phyloP scores from a whole-genome alignment of 2,888 invertebrate species.

The Eilema caniola region DNA sequence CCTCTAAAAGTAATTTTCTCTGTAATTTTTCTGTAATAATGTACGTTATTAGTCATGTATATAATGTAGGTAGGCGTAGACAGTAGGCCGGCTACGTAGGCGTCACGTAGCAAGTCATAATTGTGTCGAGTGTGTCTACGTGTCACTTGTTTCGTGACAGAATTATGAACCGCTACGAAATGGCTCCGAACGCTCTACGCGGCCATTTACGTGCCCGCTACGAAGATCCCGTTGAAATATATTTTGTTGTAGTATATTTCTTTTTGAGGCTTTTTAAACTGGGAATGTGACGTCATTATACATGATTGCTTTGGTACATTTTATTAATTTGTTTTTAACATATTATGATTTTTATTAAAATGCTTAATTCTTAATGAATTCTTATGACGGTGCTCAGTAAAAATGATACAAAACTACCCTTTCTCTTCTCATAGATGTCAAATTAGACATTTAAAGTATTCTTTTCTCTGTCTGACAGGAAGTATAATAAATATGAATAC shows the following conservation, averaged over 20 bases:
- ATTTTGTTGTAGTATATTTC: not conserved
- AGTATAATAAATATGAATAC: too few relatives aligned
- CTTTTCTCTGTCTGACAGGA: too few relatives aligned
- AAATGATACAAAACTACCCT: too few relatives aligned
- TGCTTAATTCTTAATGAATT: too few relatives aligned
- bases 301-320: not conserved
- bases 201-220: conserved; percentile 11
- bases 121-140: conserved; percentile 53
- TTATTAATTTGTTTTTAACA: too few relatives aligned
- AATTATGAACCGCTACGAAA: conserved; percentile 45
- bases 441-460: too few relatives aligned
- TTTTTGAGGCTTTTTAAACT: conserved; percentile 1
- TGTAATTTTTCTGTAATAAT: not conserved
- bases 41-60: conserved; percentile 4
- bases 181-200: conserved; percentile 20
- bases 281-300: not conserved
- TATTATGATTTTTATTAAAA: too few relatives aligned
- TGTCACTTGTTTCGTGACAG: conserved; percentile 47
- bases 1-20: not conserved
- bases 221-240: conserved; percentile 1
- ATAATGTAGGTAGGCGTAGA: not conserved
- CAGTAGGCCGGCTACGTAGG: conserved; percentile 15
- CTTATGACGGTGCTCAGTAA: too few relatives aligned
- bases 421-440: too few relatives aligned
- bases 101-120: conserved; percentile 52